Base-by-base conservation (phyloP, 2,113 vertebrate species). In the Sander lucioperca region DNA sequence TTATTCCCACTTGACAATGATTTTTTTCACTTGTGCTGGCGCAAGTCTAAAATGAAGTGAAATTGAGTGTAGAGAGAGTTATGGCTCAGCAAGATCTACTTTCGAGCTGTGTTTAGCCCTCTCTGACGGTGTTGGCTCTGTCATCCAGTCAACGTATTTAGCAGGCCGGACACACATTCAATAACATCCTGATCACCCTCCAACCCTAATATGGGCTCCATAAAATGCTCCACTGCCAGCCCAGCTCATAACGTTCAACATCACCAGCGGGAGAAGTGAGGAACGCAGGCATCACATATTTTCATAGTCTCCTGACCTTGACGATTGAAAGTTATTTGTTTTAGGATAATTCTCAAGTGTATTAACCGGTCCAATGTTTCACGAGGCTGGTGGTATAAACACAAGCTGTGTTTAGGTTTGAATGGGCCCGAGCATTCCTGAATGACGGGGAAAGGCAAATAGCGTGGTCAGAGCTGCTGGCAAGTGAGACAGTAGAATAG, bases 311-410 rank as follows among this genome's bases (percentile, higher is more conserved):
- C 83, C 86, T 76, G 87, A 90, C 86, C 88, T 89, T 86, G 86
- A 89, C 79, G 68, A 89, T 87, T 86, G 81, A 92, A 91, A 82
- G 83, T 81, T 92, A 86, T 93, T 91, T 93, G 84, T 91, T 92
- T 94, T 71, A 86, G 79, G 39, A 85, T 85, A 69, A 91, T 91
- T 90, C 91, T 88, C 88, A 12, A 86, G 88, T 79, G 89, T 86
- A 89, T 92, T 85, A 91, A 85, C 82, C 18, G 84, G 69, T 75
- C 66, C 72, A 57, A 73, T 58, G 81, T 89, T 92, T 89, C 79
- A 83, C 81, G 21, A 83, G 84, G 78, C 68, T 74, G 80, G 73
- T 45, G 88, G 78, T 85, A 88, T 89, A 92, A 92, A 92, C 86
- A 91, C 86, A 83, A 89, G 86, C 87, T 86, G 89, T 89, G 91